Conservation (phyloP, 2,113 vertebrate species). For the Etheostoma spectabile region DNA sequence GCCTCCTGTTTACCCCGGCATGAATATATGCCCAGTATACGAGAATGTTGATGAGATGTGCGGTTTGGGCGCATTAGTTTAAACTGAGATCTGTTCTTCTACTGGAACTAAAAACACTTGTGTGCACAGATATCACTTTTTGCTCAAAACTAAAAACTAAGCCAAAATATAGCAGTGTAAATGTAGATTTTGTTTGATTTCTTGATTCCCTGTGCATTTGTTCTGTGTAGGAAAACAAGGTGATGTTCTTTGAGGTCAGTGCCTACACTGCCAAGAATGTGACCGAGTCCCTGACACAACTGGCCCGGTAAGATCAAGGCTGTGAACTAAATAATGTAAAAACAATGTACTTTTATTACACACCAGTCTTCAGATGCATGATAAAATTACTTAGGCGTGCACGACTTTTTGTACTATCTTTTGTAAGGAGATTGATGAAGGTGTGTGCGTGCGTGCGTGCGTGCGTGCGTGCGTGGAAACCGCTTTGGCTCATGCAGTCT, state of each 20-base stretch:
- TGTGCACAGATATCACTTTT: no score
- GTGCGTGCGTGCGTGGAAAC: background rate
- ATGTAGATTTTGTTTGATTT: background rate
- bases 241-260: slow-evolving; percentile 94
- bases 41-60: no score
- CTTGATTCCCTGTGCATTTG: background rate
- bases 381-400: background rate
- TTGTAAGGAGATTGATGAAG: background rate
- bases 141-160: no score
- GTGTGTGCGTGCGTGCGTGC: no score
- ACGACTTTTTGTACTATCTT: background rate
- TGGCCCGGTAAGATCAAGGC: slow-evolving; percentile 86
- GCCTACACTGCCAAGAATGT: slow-evolving; percentile 89
- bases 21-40: no score
- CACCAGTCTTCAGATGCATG: background rate
- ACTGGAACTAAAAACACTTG: no score
- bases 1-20: no score
- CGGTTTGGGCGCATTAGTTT: no score
- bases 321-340: background rate
- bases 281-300: slow-evolving; percentile 86
- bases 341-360: no score
- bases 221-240: slow-evolving; percentile 83
- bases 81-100: no score
- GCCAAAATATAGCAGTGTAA: no score
- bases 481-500: background rate